Evolutionary conservation across 2,113 vertebrate species (phyloP), one percentile per base, ranked within the genome.

Genomic region (Mixornis gularis): DNA sequence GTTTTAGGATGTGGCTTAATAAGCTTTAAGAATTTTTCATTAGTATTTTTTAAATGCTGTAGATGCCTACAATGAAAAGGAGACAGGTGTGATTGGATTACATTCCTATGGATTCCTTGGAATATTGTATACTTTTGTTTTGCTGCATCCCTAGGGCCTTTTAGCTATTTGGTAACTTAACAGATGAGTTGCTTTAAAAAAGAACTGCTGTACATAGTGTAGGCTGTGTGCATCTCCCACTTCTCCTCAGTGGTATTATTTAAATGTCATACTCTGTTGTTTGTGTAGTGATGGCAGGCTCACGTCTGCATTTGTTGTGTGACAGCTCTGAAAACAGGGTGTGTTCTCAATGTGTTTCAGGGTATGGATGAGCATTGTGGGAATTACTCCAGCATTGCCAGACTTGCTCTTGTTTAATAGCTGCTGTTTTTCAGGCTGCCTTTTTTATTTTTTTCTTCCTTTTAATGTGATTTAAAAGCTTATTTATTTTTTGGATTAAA

Each of bases 251-350:
- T 87, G 92, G 74, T 79, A 55, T 92, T 91, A 91, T 95, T 94
- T 91, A 93, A 93, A 93, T 94, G 91, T 92, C 94, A 85, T 92
- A 68, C 60, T 95, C 78, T 92, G 86, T 80, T 95, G 78, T 95
- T 93, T 89, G 62, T 90, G 78, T 77, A 40, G 86, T 44, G 81
- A 66, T 87, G 94, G 91, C 84, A 95, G 53, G 70, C 80, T 92
- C 85, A 63, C 84, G 70, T 87, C 91, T 84, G 55, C 80, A 36
- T 89, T 90, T 92, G 81, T 87, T 92, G 85, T 89, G 90, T 95
- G 94, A 89, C 94, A 92, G 89, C 89, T 93, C 89, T 91, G 89
- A 79, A 94, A 95, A 85, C 74, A 87, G 70, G 87, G 74, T 87
- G 87, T 90, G 81, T 89, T 85, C 81, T 70, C 46, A 92, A 43